A percentile compares a stretch with the other conserved stretches of the same genome.
Conservation (phyloP, 2,888 invertebrate genomes). For the Pharmacophagus antenor region DNA sequence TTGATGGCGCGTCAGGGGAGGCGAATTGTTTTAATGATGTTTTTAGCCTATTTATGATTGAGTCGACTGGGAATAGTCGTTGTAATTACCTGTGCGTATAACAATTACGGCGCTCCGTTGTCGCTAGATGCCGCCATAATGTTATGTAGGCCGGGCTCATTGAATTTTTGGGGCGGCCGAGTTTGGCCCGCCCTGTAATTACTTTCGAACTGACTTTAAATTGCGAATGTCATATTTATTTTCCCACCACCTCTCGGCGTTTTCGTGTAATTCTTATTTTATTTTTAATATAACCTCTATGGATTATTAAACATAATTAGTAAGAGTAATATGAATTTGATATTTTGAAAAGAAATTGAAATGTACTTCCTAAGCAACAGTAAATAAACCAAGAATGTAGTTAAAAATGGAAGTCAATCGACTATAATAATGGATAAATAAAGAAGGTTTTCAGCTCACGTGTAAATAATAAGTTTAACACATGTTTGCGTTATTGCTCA, state of each 20-base stretch:
- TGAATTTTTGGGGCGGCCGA: conserved; percentile 14
- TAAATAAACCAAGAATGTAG: too few species aligned
- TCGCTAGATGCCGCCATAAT: background rate
- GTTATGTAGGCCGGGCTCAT: conserved; percentile 20
- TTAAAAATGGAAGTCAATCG: too few species aligned
- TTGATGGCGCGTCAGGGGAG: conserved; percentile 47
- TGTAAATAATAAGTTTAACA: too few species aligned
- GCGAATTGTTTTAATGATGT: conserved; percentile 41
- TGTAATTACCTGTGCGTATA: conserved; percentile 28
- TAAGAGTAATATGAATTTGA: too few species aligned
- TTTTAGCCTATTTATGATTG: conserved; percentile 33
- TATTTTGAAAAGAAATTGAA: too few species aligned
- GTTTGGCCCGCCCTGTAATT: conserved; percentile 3
- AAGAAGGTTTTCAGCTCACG: too few species aligned
- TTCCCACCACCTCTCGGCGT: background rate
- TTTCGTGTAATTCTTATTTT: too few species aligned
- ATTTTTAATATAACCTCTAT: too few species aligned
- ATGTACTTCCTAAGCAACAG: too few species aligned
- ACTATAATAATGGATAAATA: too few species aligned
- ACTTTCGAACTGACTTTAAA: conserved; percentile 7
- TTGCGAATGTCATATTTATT: background rate
- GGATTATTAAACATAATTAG: too few species aligned
- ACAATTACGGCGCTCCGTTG: conserved; percentile 8
- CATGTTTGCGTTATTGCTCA: too few species aligned
- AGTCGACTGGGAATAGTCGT: conserved; percentile 32